These are phyloP conservation scores for Corydoras sp. DNA, from an alignment of 2,113 vertebrate genomes.

Conservation along the genomic window DNA sequence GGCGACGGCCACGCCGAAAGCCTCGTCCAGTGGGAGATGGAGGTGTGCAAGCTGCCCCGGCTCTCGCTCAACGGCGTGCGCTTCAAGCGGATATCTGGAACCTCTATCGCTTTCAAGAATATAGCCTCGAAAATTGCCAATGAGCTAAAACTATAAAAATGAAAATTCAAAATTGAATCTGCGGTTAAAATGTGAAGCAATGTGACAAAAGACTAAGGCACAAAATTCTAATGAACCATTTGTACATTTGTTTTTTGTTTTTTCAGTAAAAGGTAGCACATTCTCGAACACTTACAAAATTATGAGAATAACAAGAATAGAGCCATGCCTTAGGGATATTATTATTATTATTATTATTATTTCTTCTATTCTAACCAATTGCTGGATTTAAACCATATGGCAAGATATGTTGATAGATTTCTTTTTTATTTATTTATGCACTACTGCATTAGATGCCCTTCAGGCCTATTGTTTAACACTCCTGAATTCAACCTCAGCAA, in stretches of 20 bases:
- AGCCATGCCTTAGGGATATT: constrained; percentile 81
- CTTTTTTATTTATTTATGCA: constrained; percentile 70
- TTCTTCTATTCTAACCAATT: constrained; percentile 27
- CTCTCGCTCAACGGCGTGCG: constrained; percentile 97
- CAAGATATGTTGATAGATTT: constrained; percentile 59
- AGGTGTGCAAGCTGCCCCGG: constrained; percentile 97
- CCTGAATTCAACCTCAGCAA: constrained; percentile 5
- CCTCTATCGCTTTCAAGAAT: constrained; percentile 97
- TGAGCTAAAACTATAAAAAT: constrained; percentile 79
- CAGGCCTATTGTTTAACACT: constrained; percentile 21
- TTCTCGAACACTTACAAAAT: constrained; percentile 68
- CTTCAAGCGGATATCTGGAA: constrained; percentile 97
- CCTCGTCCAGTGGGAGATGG: constrained; percentile 99
- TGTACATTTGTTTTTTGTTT: constrained; percentile 54
- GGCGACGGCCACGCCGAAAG: constrained; percentile 89
- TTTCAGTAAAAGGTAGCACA: constrained; percentile 60
- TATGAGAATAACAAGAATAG: constrained; percentile 67
- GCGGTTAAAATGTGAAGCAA: constrained; percentile 35
- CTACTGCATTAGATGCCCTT: constrained; percentile 76
- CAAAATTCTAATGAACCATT: constrained; percentile 60
- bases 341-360: constrained; percentile 62
- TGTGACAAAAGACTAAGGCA: constrained; percentile 40
- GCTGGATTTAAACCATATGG: constrained; percentile 57
- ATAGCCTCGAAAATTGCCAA: constrained; percentile 90
- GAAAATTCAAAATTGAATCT: not conserved